Percentiles rank a stretch among this genome's conserved stretches.
These are phyloP conservation scores for Malurus elegans DNA, from an alignment of 2,113 vertebrate genomes.

Conservation along the genomic window DNA sequence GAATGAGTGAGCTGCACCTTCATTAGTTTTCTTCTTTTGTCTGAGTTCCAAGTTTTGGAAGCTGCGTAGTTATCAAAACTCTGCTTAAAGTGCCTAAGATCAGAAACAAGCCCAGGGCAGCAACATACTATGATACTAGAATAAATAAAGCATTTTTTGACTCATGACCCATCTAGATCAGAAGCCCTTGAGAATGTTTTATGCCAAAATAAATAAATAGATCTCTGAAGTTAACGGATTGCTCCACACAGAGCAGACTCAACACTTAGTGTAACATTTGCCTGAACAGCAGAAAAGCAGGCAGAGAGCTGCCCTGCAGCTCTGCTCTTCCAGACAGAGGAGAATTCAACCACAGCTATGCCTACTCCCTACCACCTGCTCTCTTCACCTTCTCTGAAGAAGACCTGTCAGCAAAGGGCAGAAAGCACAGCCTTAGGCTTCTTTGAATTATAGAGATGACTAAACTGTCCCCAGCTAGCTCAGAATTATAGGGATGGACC, in stretches of 20 bases:
- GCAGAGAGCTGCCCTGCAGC: background rate
- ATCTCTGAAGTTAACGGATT: constrained; percentile 10
- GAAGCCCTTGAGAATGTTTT: background rate
- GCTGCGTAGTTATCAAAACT: background rate
- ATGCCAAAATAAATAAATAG: constrained; percentile 38
- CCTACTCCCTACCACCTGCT: background rate
- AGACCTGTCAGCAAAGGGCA: background rate
- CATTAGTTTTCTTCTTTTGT: background rate
- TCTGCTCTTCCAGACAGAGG: background rate
- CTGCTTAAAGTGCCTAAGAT: background rate
- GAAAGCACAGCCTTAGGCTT: constrained; percentile 24
- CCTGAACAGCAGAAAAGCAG: constrained; percentile 23
- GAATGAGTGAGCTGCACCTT: background rate
- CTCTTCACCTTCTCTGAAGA: background rate
- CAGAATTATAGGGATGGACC: background rate
- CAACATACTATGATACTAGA: background rate
- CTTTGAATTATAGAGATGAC: background rate
- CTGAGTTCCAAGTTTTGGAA: background rate
- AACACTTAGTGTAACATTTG: background rate
- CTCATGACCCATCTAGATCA: background rate
- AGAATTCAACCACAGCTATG: background rate
- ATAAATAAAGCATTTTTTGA: constrained; percentile 25
- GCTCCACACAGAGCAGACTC: background rate
- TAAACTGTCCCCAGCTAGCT: constrained; percentile 4
- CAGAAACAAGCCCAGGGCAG: constrained; percentile 25